Evolutionary conservation across 2,113 vertebrate species (phyloP), one percentile per base, ranked within the genome.

Genomic region (Chaetorhynchus papuensis): DNA sequence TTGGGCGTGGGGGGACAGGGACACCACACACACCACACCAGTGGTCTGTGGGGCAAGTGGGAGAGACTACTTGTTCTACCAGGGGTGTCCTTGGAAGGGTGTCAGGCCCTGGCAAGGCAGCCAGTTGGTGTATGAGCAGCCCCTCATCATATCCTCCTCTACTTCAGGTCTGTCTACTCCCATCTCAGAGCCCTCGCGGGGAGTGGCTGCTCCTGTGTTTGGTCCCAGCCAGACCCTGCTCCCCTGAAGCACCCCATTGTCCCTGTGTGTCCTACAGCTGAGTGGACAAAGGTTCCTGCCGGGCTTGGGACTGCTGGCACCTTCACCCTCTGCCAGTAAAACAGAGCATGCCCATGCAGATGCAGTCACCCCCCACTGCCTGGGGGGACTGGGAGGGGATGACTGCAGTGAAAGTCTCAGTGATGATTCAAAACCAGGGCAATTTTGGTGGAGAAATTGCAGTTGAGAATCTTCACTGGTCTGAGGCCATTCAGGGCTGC

Each of bases 111-210:
- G 2, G 15, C 1, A 3, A 57, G 41, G 60, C 37, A 42, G 15
- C 9, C 72, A 26, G 5, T 11, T 1, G 6, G 49, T 63, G 26
- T 12, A 56, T 1, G 5, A 64, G 20, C n/a, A 91, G 49, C 28
- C 24, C 10, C 35, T 50, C 2, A 2, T 31, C 13, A 5, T 11
- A 2, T 20, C 10, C 14, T 11, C 4, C 6, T 82, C 42, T 57
- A 47, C 70, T 82, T 78, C 89, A 70, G 30, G 35, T 17, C 8
- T 24, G 31, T 45, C 13, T 26, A 10, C 2, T 8, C 24, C 18
- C 15, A 23, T 35, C 35, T 59, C 0, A 0, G 52, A 70, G 30
- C n/a, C n/a, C 66, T 80, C 22, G 10, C 0, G 0, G 6, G 1
- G 9, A 8, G 2, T 28, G 20, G 11, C 18, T 76, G 61, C 39